Percentiles rank a stretch among this genome's conserved stretches.
Conservation (phyloP, 2,888 invertebrate species). For the Megalurothrips usitatus region DNA sequence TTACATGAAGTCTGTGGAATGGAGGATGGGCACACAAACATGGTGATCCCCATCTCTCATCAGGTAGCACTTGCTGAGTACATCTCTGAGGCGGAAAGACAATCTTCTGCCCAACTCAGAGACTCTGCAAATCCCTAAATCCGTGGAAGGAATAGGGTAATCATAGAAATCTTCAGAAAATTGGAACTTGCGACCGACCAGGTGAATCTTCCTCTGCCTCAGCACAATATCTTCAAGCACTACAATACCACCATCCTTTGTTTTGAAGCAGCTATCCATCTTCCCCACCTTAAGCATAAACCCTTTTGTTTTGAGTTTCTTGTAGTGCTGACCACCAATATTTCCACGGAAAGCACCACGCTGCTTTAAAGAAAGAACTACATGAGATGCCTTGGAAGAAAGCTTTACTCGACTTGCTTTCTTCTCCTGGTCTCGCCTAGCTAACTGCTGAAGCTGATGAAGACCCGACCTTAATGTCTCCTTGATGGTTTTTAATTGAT, state of each 20-base stretch:
- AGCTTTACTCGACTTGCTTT: background rate
- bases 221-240: background rate
- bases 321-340: background rate
- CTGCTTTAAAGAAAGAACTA: background rate
- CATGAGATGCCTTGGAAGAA: background rate
- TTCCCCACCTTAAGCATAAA: background rate
- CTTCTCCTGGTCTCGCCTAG: background rate
- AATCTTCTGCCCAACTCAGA: background rate
- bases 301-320: background rate
- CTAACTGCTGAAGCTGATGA: background rate
- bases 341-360: background rate
- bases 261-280: background rate
- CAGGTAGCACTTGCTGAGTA: background rate
- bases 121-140: background rate
- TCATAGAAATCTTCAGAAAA: background rate
- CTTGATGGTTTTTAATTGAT: background rate
- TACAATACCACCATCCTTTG: background rate
- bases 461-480: background rate
- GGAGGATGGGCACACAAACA: background rate
- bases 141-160: background rate
- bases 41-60: background rate
- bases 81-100: background rate
- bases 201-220: background rate
- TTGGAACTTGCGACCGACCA: background rate
- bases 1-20: background rate